Base-by-base conservation (phyloP, 2,113 vertebrate genomes). In the Tichodroma muraria region DNA sequence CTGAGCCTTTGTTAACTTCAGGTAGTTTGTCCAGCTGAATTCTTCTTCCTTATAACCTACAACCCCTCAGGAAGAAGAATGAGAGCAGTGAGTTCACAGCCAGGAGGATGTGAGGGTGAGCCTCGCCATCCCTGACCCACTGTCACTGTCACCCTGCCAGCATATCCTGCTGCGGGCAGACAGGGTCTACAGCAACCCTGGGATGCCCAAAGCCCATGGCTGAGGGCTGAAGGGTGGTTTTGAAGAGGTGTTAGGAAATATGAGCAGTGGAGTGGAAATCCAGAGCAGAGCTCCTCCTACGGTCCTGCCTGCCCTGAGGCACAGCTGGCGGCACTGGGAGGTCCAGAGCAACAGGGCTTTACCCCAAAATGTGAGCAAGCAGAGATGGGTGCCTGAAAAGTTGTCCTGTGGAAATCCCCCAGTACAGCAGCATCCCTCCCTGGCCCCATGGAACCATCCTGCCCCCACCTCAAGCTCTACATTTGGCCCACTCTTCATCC, bases 41-140 rank as follows among this genome's bases (percentile, higher is more conserved):
- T 99, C 99, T 60, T 99, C 99, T 87, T 99, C 99, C 96, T 99
- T 99, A 97, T 98, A 99, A 92, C 99, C 99, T 99, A 96, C 85
- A 98, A 96, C 97, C 92, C 97, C 97, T 97, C 97, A 83, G 80
- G 60, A 95, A 93, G 37, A 85, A 38, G 94, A 93, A 93, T 6
- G 54, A 94, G 52, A 95, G 56, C 90, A 82, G 44, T 6, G 3
- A 81, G 54, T 88, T 95, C 66, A 92, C 52, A 78, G 66, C 15
- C n/a, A 69, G 50, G 17, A 85, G 61, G 75, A 61, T 2, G 1
- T 30, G n/a, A 65, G 70, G 28, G 50, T 4, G 1, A 85, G 33
- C 33, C 57, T 8, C 1, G 66, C 63, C 45, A 54, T 5, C 54
- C 35, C 31, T 7, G 4, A 15, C 4, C 35, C 4, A 10, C 28